phyloP scores from a whole-genome alignment of 2,888 invertebrate species.

The Drosophila mayaguana region DNA sequence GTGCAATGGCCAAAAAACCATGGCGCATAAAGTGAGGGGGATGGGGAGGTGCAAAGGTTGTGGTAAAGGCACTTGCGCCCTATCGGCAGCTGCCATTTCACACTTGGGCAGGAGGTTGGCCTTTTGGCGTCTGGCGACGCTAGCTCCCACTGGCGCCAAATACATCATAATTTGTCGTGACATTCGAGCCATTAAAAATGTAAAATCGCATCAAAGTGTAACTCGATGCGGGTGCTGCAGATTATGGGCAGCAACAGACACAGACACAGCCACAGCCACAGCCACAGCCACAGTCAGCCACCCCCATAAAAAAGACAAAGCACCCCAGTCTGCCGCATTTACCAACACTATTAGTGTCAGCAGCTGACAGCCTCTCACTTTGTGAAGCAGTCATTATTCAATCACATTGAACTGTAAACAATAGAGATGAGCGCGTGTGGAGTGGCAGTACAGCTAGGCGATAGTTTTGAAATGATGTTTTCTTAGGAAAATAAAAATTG shows the following conservation, averaged over 20 bases:
- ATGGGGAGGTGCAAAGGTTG: not conserved
- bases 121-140: constrained; percentile 1
- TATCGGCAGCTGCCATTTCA: constrained; percentile 42
- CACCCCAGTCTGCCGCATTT: constrained; percentile 16
- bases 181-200: constrained; percentile 66
- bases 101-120: constrained; percentile 30
- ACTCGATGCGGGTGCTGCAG: constrained; percentile 51
- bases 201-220: constrained; percentile 67
- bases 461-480: not conserved
- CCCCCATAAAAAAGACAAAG: constrained; percentile 16
- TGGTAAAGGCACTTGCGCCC: constrained; percentile 4
- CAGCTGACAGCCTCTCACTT: constrained; percentile 34
- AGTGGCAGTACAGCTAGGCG: not conserved
- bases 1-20: constrained; percentile 32
- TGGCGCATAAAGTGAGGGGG: not conserved
- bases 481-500: not conserved
- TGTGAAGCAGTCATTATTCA: constrained; percentile 73
- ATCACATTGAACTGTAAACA: constrained; percentile 57
- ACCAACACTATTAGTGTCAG: constrained; percentile 66
- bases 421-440: constrained; percentile 13
- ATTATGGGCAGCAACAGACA: constrained; percentile 6
- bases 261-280: not conserved
- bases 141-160: constrained; percentile 53
- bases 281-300: not conserved
- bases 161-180: constrained; percentile 73